Evolutionary conservation across 2,113 vertebrate genomes (phyloP).

Genomic region (Mustelus asterias): DNA sequence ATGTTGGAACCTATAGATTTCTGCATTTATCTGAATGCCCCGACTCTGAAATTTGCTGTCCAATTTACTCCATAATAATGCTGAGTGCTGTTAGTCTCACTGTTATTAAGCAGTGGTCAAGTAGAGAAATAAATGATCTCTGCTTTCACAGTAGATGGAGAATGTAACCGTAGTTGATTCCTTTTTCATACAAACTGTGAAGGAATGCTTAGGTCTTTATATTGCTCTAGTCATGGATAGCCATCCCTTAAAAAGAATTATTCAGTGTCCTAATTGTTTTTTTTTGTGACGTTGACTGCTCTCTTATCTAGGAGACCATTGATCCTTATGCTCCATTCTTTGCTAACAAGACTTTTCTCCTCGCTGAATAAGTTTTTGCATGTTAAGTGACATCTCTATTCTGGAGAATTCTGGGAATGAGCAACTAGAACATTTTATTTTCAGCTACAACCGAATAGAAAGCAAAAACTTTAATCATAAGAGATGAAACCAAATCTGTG

Average conservation of each 20-base stretch:
- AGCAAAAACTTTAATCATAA: neutral
- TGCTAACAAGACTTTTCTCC: neutral
- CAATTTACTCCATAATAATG: neutral
- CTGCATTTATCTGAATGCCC: neutral
- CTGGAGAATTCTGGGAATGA: neutral
- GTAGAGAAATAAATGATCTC: neutral
- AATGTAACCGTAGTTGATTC: neutral
- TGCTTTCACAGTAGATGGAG: neutral
- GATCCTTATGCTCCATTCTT: neutral
- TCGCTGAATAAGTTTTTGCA: neutral
- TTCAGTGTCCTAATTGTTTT: neutral
- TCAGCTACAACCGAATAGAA: neutral
- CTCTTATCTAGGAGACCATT: neutral
- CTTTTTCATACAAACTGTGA: neutral
- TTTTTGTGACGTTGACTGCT: neutral
- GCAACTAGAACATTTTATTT: neutral
- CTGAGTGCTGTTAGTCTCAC: neutral
- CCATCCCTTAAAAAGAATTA: neutral
- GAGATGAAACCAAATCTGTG: neutral
- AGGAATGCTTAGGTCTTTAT: neutral
- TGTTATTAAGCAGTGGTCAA: neutral
- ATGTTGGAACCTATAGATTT: neutral
- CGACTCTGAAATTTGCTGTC: neutral
- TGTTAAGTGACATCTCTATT: neutral
- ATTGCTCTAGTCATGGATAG: neutral